phyloP scores from a whole-genome alignment of 2,797 vertebrate species.

The Heterohyrax brucei region DNA sequence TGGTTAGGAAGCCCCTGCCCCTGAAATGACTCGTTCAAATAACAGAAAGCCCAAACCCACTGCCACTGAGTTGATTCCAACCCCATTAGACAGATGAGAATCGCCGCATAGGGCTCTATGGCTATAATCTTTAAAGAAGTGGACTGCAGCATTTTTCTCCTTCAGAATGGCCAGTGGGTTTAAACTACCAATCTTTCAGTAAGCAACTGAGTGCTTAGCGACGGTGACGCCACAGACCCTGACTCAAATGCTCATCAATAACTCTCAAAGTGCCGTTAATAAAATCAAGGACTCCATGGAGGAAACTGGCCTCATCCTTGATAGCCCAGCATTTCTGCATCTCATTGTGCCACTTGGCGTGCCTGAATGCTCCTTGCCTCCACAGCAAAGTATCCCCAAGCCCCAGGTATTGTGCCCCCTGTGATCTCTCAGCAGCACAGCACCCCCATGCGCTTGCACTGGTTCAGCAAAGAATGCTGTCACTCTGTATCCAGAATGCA shows the following conservation, averaged over 20 bases:
- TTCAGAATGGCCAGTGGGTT: neutral
- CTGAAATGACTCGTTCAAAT: constrained; percentile 32
- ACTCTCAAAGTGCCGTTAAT: constrained; percentile 24
- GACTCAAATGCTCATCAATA: constrained; percentile 14
- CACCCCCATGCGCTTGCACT: accelerated
- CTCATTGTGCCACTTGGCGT: neutral
- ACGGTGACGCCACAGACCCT: neutral
- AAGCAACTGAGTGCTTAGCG: neutral
- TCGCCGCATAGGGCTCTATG: neutral
- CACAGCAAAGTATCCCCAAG: no score
- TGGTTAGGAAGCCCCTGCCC: constrained; percentile 30
- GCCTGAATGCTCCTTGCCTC: neutral
- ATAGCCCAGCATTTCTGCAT: neutral
- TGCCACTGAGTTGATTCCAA: neutral
- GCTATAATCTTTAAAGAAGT: neutral
- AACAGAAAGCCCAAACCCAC: neutral
- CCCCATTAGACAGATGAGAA: neutral
- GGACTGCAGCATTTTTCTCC: neutral
- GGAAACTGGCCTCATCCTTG: neutral
- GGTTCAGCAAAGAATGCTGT: no score
- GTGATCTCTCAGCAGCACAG: neutral
- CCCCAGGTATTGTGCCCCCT: no score
- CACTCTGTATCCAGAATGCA: neutral
- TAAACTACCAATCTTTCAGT: neutral
- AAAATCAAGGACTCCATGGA: neutral